Percentiles rank a stretch among this genome's conserved stretches.
phyloP scores from a whole-genome alignment of 64 coral and sea anemone genomes.

The Actinia equina region DNA sequence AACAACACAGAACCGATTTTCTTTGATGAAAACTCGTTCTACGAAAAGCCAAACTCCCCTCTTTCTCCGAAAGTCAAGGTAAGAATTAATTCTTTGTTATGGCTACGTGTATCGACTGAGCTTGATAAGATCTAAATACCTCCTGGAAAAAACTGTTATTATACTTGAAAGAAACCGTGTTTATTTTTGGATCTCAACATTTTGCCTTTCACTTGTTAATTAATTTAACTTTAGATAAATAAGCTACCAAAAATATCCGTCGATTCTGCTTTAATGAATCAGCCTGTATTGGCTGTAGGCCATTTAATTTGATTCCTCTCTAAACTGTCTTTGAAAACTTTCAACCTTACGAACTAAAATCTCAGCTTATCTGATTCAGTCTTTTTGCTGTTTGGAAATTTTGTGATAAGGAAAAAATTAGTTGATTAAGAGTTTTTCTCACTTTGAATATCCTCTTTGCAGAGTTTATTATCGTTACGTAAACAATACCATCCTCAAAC shows the following conservation, averaged over 20 bases:
- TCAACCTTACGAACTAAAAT: neutral
- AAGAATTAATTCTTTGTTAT: constrained; percentile 10
- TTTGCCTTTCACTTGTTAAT: neutral
- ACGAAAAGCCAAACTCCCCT: constrained; percentile 50
- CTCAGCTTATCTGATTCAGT: neutral
- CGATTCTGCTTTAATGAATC: neutral
- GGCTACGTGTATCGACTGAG: neutral
- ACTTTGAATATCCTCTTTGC: neutral
- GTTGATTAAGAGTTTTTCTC: neutral
- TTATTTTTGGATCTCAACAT: neutral
- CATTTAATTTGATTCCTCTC: neutral
- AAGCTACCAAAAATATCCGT: neutral
- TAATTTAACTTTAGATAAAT: constrained; percentile 4
- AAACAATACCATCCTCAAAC: neutral
- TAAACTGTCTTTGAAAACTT: neutral
- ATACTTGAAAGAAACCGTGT: neutral
- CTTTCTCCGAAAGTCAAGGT: constrained; percentile 81
- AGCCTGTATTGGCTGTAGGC: neutral
- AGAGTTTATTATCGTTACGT: neutral
- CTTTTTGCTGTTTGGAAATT: neutral
- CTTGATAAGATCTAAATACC: neutral
- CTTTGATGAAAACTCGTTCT: constrained; percentile 28
- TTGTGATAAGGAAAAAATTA: neutral
- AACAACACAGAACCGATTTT: constrained; percentile 18
- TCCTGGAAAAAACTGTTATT: neutral